Base-by-base conservation (phyloP, 1,140 invertebrate genomes). In the Cyclina sinensis region DNA sequence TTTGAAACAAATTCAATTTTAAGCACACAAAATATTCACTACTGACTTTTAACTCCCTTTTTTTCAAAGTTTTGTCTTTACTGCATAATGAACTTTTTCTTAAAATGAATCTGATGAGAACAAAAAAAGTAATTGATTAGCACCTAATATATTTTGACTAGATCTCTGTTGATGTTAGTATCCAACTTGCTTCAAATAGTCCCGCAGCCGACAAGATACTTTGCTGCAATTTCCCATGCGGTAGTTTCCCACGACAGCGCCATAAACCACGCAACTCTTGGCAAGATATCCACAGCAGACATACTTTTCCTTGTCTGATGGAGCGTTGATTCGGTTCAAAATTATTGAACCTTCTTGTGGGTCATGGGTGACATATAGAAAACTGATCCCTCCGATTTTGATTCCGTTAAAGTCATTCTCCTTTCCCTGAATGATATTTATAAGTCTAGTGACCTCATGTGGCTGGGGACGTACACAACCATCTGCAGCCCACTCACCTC, bases 391-490 rank as follows among this genome's bases (percentile, higher is more conserved):
- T 35, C 59, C 76, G 16, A 87, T 46, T 54, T 70, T 62, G 43
- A 87, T 87, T 46, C 85, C 74, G 43, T 80, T 87, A 87, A 80
- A 87, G 85, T 87, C 85, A 1, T 7, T 37, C 11, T 87, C 85
- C 57, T 87, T 87, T 51, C 85, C 85, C 74, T 68, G 43, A n/a
- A 87, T 30, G 14, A 87, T 87, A 43, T 76, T 78, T 1, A 87
- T 80, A 16, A 87, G 18, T n/a, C 85, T 73, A n/a, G 59, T 79
- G 37, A 80, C 43, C 48, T 87, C 85, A 18, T 76, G 24, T 51
- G 85, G 74, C 9, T 39, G 27, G 0, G 85, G 85, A 16, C 57
- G 51, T 16, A 87, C 30, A 54, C 16, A 37, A 14, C 85, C 85
- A 2, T 87, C 74, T 5, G 32, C 57, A 1, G 85, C 74, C 85